Evolutionary conservation across 2,888 invertebrate species (phyloP), one percentile per base, ranked within the genome.

Genomic region (Plagiodera versicolora): DNA sequence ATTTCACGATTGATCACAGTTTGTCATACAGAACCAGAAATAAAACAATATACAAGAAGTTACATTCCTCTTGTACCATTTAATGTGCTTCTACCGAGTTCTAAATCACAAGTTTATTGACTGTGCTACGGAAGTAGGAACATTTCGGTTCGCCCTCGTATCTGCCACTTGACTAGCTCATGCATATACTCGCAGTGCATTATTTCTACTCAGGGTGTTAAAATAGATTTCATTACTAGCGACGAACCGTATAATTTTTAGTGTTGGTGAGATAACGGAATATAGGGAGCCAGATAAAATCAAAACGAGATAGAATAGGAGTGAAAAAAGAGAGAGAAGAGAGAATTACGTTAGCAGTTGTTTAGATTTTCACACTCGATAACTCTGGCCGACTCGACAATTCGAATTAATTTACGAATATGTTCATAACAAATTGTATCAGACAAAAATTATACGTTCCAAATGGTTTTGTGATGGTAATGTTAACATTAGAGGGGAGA

Each of bases 391-490:
- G 61, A 65, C 65, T 67, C 64, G 67, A 66, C 65, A 70, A 62
- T 67, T 61, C 57, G 63, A 68, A 63, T 67, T 68, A 67, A 71
- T 70, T 71, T 69, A 64, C 66, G 67, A 68, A 70, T 70, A 67
- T 62, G 55, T 67, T 39, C 39, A 67, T 67, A 70, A 71, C 66
- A 64, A 55, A 60, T 67, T 65, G 66, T 67, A 66, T 67, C 64
- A 67, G 67, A 70, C 70, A 62, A 58, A 49, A 60, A 60, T 58
- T 52, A 62, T 50, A 49, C 44, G 28, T 32, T 52, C n/a, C 14
- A 11, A 39, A 49, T 51, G 47, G 46, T 48, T 56, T 56, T 62
- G 62, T 52, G 55, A 62, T 62, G 56, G 51, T 58, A 59, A 59
- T 59, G 24, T 24, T 3, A 4, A 39, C 3, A 8, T 1, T 4